Conservation (phyloP, 2,888 invertebrate genomes). For the Dyspetes luteomarginatus region DNA sequence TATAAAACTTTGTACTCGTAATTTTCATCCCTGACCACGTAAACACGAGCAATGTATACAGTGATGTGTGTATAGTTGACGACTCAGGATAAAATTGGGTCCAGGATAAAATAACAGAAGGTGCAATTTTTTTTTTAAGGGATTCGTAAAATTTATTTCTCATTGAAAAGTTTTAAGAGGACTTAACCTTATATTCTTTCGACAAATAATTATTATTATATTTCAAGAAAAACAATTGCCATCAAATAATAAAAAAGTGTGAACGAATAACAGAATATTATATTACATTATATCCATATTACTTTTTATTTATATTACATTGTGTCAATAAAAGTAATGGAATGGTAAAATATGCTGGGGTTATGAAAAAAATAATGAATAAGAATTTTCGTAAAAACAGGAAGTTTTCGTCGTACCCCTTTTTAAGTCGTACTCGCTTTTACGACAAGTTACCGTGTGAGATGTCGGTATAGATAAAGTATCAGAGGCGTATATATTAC, state of each 20-base stretch:
- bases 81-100: constrained; percentile 26
- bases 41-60: background rate
- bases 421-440: constrained; percentile 48
- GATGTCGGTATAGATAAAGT: constrained; percentile 24
- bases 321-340: too few relatives aligned
- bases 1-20: constrained; percentile 56
- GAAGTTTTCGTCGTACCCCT: background rate
- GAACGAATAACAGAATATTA: too few relatives aligned
- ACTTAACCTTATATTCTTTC: background rate
- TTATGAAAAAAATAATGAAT: too few relatives aligned
- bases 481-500: background rate
- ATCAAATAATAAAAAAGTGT: background rate
- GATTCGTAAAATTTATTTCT: constrained; percentile 14
- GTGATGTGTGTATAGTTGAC: background rate
- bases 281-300: too few relatives aligned
- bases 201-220: constrained; percentile 2
- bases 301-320: too few relatives aligned
- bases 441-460: constrained; percentile 51
- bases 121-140: constrained; percentile 23
- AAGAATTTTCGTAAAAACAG: constrained; percentile 43
- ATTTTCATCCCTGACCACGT: constrained; percentile 32
- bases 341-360: too few relatives aligned
- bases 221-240: background rate
- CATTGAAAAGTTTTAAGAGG: background rate
- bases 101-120: constrained; percentile 14